Conservation (phyloP, 2,113 vertebrate species). For the Bubo scandiacus region DNA sequence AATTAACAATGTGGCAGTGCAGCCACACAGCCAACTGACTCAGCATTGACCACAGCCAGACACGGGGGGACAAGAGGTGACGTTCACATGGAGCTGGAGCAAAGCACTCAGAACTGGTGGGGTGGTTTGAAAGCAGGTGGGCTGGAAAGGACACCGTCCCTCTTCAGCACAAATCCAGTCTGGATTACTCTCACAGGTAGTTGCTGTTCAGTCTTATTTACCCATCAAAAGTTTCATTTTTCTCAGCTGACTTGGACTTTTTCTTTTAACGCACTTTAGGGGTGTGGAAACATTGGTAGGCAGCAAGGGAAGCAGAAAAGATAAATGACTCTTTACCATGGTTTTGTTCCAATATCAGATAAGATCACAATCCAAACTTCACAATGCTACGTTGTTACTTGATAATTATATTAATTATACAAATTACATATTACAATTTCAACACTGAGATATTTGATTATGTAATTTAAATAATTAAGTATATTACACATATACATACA, state of each 20-base stretch:
- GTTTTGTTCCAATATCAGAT: not conserved
- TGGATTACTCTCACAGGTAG: not conserved
- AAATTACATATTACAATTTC: not conserved
- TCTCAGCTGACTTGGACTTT: not conserved
- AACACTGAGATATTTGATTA: not conserved
- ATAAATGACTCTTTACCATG: not conserved
- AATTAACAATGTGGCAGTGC: accelerated
- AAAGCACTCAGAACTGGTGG: not conserved
- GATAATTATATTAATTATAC: not conserved
- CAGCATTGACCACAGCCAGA: not conserved
- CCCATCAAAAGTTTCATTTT: not conserved
- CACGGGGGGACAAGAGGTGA: accelerated
- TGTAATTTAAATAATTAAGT: not conserved
- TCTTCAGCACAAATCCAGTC: not conserved
- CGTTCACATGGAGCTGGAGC: not conserved
- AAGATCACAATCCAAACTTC: not conserved
- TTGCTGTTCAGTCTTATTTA: not conserved
- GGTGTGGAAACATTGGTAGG: not conserved
- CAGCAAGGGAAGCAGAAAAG: not conserved
- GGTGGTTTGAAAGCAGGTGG: not conserved
- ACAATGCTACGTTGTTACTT: not conserved
- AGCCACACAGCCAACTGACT: not conserved
- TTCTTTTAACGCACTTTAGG: not conserved
- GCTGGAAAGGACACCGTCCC: not conserved
- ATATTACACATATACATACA: not conserved